phyloP scores from a whole-genome alignment of 23 tunicate genomes.

The Trididemnum clinides region DNA sequence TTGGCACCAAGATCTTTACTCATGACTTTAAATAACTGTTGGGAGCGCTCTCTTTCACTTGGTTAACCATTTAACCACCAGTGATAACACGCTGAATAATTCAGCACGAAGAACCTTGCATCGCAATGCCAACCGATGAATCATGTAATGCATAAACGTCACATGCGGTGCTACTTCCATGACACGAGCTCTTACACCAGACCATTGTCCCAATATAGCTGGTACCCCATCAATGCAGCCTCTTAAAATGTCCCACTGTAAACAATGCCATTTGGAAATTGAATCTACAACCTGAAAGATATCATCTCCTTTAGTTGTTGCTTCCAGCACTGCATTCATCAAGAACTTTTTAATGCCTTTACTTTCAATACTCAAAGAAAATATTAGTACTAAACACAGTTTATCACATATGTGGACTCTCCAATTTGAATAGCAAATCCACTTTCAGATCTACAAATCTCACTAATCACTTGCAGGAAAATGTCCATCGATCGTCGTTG shows the following conservation, averaged over 20 bases:
- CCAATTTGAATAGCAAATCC: no score
- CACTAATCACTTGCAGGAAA: no score
- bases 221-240: neutral
- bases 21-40: neutral
- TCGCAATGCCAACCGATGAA: neutral
- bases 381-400: no score
- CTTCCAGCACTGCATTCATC: no score
- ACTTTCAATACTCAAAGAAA: no score
- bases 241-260: neutral
- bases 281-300: neutral
- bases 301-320: no score
- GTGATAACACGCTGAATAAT: no score
- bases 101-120: neutral
- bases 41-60: neutral
- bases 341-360: neutral
- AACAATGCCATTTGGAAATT: neutral
- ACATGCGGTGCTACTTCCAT: neutral
- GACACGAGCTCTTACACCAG: neutral
- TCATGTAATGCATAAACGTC: neutral
- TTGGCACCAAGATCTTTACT: no score
- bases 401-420: no score
- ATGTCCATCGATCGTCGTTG: no score
- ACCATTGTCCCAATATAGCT: neutral
- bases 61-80: neutral
- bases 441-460: no score